Conservation (phyloP, 2,888 invertebrate genomes). For the Harmothoe impar region DNA sequence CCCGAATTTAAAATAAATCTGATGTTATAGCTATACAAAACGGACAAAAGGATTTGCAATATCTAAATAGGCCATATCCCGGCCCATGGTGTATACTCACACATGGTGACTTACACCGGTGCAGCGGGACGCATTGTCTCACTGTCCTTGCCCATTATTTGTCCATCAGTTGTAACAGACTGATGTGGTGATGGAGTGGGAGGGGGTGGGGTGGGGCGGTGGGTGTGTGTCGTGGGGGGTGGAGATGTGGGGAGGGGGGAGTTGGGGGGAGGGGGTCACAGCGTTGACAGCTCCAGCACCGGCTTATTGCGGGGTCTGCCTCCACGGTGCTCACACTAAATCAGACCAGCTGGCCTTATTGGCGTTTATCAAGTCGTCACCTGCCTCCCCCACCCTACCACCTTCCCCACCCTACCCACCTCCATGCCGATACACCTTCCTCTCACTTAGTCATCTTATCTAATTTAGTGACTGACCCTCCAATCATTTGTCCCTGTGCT, state of each 20-base stretch:
- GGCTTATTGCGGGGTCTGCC: background rate
- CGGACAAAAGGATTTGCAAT: too few species aligned
- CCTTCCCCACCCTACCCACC: background rate
- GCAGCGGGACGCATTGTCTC: background rate
- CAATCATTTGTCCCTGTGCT: background rate
- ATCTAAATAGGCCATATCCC: too few species aligned
- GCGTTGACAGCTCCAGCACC: conserved; percentile 3
- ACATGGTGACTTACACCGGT: too few species aligned
- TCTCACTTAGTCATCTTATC: background rate
- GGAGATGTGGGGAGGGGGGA: background rate
- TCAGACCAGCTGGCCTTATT: conserved; percentile 58
- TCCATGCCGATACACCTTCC: background rate
- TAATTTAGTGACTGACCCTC: background rate
- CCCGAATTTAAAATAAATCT: too few species aligned
- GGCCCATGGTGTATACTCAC: too few species aligned
- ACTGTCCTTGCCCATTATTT: background rate
- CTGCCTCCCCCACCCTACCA: background rate
- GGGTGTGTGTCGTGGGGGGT: background rate
- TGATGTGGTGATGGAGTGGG: background rate
- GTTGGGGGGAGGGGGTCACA: background rate
- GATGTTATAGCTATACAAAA: too few species aligned
- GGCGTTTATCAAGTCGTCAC: conserved; percentile 55
- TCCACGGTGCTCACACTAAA: background rate
- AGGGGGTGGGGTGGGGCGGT: background rate
- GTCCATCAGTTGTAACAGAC: conserved; percentile 16